Evolutionary conservation across 2,888 invertebrate genomes (phyloP), one percentile per base, ranked within the genome.

Genomic region (Timandra comae): DNA sequence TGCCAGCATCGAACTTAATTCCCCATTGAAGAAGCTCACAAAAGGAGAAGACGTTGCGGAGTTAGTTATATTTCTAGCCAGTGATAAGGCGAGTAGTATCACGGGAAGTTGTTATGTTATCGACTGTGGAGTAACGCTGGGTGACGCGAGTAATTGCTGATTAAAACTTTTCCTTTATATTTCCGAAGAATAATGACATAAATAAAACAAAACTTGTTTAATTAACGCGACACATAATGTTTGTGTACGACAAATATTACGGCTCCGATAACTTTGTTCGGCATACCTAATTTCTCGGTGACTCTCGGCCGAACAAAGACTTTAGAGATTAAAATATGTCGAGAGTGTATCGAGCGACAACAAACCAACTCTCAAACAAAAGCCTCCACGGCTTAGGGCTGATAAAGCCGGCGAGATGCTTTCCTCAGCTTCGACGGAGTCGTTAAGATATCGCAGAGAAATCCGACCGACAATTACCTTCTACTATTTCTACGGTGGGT

Each of bases 271-370:
- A 67, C 56, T 67, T 72, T 61, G 63, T 65, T 47, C 45, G 53
- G 59, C 56, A 55, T 54, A 54, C 52, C 53, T 65, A 63, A 69
- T 63, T 62, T 52, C 56, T 49, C 50, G 45, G 47, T 56, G 60
- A 62, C 63, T 58, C 54, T 50, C 46, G 34, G 35, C 43, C 41
- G 51, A 72, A 81, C 74, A 76, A 75, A 69, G 65, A 52, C 57
- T 44, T 38, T 43, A 49, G 57, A 68, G 66, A 77, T 72, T 70
- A 73, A 75, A 79, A 74, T 68, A 66, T 70, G 65, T 69, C 58
- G 59, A 55, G 58, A 41, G 45, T 43, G 43, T 45, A 41, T 46
- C 38, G 42, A 51, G 46, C 53, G 49, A 52, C 60, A 59, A 61
- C 48, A 52, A 52, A 51, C 45, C 49, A 50, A 49, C 47, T 46